These are phyloP conservation scores for Thamnaconus septentrionalis DNA, from an alignment of 2,113 vertebrate species.

Conservation along the genomic window DNA sequence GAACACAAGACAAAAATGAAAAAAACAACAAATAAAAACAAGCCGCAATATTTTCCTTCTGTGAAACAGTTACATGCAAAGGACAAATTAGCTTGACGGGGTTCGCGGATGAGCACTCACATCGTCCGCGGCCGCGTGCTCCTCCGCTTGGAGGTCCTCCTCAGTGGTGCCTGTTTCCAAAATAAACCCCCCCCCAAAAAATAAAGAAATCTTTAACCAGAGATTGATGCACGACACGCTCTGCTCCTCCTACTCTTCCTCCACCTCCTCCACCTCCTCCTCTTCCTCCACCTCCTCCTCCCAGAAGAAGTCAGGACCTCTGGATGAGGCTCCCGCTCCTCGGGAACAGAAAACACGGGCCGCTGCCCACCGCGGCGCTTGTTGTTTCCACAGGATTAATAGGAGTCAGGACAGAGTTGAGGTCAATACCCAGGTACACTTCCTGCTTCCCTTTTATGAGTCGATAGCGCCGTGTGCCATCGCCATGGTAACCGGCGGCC, in stretches of 20 bases:
- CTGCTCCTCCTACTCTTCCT: conserved; percentile 10
- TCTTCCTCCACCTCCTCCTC: too few species aligned
- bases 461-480: conserved; percentile 60
- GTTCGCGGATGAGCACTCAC: conserved; percentile 60
- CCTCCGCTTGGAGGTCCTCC: conserved; percentile 32
- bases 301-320: conserved; percentile 13
- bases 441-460: conserved; percentile 53
- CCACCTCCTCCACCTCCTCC: too few species aligned
- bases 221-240: conserved; percentile 18
- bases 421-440: conserved; percentile 62
- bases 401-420: conserved; percentile 40
- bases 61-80: background rate
- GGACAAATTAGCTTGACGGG: too few species aligned
- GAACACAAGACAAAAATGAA: background rate
- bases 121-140: conserved; percentile 50
- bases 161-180: conserved; percentile 45
- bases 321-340: conserved; percentile 29
- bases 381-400: conserved; percentile 57
- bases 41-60: too few species aligned
- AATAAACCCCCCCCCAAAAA: background rate
- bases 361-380: conserved; percentile 32
- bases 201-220: conserved; percentile 29
- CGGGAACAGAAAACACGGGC: conserved; percentile 35
- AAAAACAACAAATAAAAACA: background rate
- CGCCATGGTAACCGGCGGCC: conserved; percentile 63